These are phyloP conservation scores for Huso huso DNA, from an alignment of 2,797 vertebrate genomes.

Conservation along the genomic window DNA sequence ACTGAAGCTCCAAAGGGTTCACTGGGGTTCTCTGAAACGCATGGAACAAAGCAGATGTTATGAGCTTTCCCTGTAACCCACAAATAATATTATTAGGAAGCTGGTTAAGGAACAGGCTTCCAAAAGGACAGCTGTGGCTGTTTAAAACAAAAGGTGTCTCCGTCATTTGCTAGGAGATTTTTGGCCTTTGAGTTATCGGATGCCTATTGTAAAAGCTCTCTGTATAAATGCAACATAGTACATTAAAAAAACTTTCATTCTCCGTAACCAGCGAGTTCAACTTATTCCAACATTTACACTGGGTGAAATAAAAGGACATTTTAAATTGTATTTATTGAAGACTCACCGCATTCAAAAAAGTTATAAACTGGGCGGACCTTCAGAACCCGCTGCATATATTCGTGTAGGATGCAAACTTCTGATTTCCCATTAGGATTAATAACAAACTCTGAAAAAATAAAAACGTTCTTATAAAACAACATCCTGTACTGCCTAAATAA, in stretches of 20 bases:
- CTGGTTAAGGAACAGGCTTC: no score
- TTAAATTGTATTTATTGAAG: slow-evolving; percentile 44
- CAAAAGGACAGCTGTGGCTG: no score
- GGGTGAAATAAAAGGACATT: background rate
- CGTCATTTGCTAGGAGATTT: no score
- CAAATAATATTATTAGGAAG: no score
- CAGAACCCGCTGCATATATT: slow-evolving; percentile 98
- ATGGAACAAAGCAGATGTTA: background rate
- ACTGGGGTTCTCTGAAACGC: slow-evolving; percentile 92
- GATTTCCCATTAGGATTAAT: slow-evolving; percentile 98
- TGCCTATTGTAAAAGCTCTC: no score
- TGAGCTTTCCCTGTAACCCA: no score
- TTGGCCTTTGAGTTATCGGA: no score
- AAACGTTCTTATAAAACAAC: background rate
- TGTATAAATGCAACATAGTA: no score
- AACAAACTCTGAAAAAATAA: slow-evolving; percentile 77
- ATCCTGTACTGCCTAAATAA: no score
- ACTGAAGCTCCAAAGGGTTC: slow-evolving; percentile 98
- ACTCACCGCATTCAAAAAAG: slow-evolving; percentile 98
- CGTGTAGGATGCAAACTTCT: slow-evolving; percentile 97
- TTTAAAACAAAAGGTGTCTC: no score
- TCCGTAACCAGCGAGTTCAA: no score
- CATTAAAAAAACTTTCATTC: no score
- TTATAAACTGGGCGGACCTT: slow-evolving; percentile 99
- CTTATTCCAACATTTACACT: background rate